phyloP scores from a whole-genome alignment of 2,888 invertebrate species.

The Clitarchus hookeri region DNA sequence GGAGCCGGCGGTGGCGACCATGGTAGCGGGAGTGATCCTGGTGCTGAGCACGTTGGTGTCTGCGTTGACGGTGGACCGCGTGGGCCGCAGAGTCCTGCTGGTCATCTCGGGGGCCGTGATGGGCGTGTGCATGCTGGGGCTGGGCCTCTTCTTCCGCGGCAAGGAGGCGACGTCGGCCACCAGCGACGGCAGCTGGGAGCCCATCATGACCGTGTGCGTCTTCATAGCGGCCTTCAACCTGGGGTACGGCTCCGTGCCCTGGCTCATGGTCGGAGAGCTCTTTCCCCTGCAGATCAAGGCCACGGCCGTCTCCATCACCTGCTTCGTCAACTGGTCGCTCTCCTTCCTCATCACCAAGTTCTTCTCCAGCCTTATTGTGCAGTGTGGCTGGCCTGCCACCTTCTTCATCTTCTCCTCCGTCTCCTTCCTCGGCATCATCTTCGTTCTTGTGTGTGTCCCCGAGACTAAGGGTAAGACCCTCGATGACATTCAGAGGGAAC shows the following conservation, averaged over 20 bases:
- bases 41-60: conserved; percentile 75
- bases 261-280: conserved; percentile 83
- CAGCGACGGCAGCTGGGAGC: conserved; percentile 69
- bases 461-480: conserved; percentile 69
- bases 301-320: conserved; percentile 75
- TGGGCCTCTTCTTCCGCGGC: conserved; percentile 72
- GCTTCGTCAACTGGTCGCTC: conserved; percentile 80
- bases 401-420: conserved; percentile 77
- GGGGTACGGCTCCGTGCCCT: conserved; percentile 87
- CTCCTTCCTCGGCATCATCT: conserved; percentile 67
- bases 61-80: conserved; percentile 76
- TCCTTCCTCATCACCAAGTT: conserved; percentile 77
- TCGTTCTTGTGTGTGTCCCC: conserved; percentile 69
- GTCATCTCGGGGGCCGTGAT: conserved; percentile 71
- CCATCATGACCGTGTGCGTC: conserved; percentile 71
- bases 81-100: conserved; percentile 78
- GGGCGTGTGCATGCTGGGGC: conserved; percentile 68
- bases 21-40: conserved; percentile 84
- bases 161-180: background rate
- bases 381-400: conserved; percentile 65
- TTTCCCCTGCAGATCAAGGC: conserved; percentile 80
- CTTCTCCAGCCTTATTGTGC: conserved; percentile 62
- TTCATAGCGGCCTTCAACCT: conserved; percentile 82
- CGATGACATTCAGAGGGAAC: conserved; percentile 65
- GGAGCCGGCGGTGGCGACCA: conserved; percentile 66